Conservation (phyloP, 2,797 vertebrate genomes). For the Dryobates pubescens region DNA sequence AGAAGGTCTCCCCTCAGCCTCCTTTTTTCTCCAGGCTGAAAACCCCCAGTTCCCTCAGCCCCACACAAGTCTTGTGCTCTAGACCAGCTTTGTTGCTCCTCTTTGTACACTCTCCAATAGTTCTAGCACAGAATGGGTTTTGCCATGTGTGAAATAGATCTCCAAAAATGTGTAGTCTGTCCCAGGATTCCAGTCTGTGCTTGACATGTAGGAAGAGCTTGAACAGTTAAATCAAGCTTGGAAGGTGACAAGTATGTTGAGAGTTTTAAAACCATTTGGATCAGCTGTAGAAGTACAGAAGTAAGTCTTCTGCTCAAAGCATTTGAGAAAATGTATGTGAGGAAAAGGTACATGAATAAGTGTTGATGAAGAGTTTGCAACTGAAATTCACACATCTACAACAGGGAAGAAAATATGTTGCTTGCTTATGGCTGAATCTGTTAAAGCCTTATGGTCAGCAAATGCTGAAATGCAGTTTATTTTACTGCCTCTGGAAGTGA, state of each 20-base stretch:
- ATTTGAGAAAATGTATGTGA: neutral
- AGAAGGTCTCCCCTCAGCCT: no score
- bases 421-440: neutral
- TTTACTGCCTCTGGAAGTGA: conserved; percentile 28
- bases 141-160: neutral
- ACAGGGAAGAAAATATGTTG: neutral
- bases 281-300: neutral
- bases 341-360: neutral
- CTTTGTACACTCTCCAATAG: neutral
- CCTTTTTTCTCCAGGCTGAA: no score
- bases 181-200: neutral
- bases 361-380: neutral
- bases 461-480: conserved; percentile 16
- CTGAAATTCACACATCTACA: neutral
- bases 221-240: neutral
- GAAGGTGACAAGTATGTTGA: neutral
- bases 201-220: neutral
- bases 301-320: neutral
- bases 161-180: neutral
- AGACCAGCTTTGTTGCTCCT: no score
- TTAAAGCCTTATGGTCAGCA: conserved; percentile 27
- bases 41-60: no score
- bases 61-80: no score
- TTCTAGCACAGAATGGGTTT: neutral
- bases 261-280: neutral